A percentile compares a stretch with the other conserved stretches of the same genome.
phyloP scores from a whole-genome alignment of 2,113 vertebrate genomes.

The Podarcis cretensis region DNA sequence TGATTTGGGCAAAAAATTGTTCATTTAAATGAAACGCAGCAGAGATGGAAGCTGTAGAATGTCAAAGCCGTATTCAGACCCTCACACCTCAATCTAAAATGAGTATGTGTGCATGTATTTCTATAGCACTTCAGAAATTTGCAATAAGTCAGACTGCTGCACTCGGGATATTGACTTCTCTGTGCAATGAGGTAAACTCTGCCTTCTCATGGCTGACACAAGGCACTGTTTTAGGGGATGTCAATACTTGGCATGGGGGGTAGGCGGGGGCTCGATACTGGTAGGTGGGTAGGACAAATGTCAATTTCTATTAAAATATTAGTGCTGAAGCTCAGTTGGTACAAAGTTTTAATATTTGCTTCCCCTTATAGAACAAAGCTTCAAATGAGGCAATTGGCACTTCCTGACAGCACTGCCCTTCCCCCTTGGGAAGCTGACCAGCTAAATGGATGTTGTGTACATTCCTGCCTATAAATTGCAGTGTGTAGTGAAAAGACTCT shows the following conservation, averaged over 20 bases:
- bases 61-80: slow-evolving; percentile 9
- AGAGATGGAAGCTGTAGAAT: background rate
- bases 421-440: background rate
- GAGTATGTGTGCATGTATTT: background rate
- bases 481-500: background rate
- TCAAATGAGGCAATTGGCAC: background rate
- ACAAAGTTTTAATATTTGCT: background rate
- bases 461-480: background rate
- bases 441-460: background rate
- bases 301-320: background rate
- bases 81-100: background rate
- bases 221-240: background rate
- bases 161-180: background rate
- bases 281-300: background rate
- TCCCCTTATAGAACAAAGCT: background rate
- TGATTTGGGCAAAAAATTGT: background rate
- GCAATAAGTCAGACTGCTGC: background rate
- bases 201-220: background rate
- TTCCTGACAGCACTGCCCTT: background rate
- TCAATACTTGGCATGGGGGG: background rate
- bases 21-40: slow-evolving; percentile 1
- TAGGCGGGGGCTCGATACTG: background rate
- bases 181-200: background rate
- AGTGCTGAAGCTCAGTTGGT: background rate
- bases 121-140: background rate